These are phyloP conservation scores for Hemicrepidius hirtus DNA, from an alignment of 2,888 invertebrate genomes.

Conservation along the genomic window DNA sequence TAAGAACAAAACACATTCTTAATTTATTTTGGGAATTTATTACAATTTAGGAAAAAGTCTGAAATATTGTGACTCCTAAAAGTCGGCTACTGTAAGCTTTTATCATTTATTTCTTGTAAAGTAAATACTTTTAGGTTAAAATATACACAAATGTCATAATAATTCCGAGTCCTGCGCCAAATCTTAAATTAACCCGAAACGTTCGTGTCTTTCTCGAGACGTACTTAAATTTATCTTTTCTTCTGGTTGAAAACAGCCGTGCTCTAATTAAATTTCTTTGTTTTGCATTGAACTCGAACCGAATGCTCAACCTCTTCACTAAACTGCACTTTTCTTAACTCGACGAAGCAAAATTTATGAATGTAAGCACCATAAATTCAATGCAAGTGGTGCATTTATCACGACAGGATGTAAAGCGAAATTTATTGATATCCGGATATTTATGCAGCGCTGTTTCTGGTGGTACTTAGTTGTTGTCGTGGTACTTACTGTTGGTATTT, in stretches of 20 bases:
- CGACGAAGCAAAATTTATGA: slow-evolving; percentile 13
- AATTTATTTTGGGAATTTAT: too few species aligned
- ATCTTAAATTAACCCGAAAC: slow-evolving; percentile 34
- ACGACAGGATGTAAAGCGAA: slow-evolving; percentile 23
- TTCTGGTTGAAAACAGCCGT: background rate
- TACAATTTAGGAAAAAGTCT: too few species aligned
- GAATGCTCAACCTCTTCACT: background rate
- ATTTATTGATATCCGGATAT: slow-evolving; percentile 40
- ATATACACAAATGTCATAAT: slow-evolving; percentile 28
- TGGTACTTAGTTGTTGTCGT: slow-evolving; percentile 19
- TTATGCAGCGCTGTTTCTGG: slow-evolving; percentile 29
- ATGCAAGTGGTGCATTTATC: slow-evolving; percentile 34
- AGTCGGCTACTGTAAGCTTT: background rate
- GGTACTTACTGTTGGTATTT: background rate
- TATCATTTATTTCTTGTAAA: background rate
- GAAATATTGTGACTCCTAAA: too few species aligned
- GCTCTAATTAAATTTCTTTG: slow-evolving; percentile 3
- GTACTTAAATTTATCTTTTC: slow-evolving; percentile 30
- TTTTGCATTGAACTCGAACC: background rate
- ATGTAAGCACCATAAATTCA: slow-evolving; percentile 18
- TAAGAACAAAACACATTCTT: too few species aligned
- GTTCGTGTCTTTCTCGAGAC: slow-evolving; percentile 22
- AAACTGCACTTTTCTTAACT: background rate
- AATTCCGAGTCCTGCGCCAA: slow-evolving; percentile 17
- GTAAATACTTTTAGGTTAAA: slow-evolving; percentile 10